Evolutionary conservation across 2,797 vertebrate genomes (phyloP).

Genomic region (Sebastes vulpes): DNA sequence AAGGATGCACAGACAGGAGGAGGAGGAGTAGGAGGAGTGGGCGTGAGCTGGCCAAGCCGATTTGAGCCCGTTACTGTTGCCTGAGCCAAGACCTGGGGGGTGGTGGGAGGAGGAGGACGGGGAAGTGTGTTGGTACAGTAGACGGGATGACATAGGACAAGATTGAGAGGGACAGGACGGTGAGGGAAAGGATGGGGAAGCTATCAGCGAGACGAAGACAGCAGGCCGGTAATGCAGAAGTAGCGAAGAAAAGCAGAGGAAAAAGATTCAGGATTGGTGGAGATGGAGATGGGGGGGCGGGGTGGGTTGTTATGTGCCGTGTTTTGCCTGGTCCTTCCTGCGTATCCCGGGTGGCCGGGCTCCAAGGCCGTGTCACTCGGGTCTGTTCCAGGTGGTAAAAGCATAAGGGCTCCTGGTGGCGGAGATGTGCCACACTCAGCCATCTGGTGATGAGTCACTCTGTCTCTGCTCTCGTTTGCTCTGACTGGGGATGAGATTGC

Average conservation of each 20-base stretch:
- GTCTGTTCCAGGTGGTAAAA: conserved; percentile 77
- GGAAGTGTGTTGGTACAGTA: conserved; percentile 10
- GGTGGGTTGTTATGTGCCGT: not conserved
- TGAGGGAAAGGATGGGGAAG: conserved; percentile 5
- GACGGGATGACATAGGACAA: conserved; percentile 11
- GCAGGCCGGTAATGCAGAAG: conserved; percentile 1
- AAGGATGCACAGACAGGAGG: conserved; percentile 19
- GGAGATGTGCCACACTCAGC: conserved; percentile 67
- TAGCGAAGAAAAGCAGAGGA: not conserved
- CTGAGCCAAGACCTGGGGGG: conserved; percentile 32
- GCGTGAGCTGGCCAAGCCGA: conserved; percentile 55
- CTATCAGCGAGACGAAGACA: conserved; percentile 20
- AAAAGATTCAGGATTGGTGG: not conserved
- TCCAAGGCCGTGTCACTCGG: conserved; percentile 57
- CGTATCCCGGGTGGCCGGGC: conserved; percentile 31
- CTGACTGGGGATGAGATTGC: conserved; percentile 56
- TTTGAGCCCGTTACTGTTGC: conserved; percentile 55
- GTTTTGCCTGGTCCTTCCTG: conserved; percentile 19
- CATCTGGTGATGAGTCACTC: conserved; percentile 84
- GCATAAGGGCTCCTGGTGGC: conserved; percentile 80
- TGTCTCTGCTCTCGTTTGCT: conserved; percentile 62
- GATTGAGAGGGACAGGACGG: conserved; percentile 24
- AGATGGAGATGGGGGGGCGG: not conserved
- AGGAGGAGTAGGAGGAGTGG: conserved; percentile 1
- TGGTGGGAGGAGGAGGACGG: not conserved